Conservation (phyloP, 2,113 vertebrate genomes). For the Hydrochoerus hydrochaeris region DNA sequence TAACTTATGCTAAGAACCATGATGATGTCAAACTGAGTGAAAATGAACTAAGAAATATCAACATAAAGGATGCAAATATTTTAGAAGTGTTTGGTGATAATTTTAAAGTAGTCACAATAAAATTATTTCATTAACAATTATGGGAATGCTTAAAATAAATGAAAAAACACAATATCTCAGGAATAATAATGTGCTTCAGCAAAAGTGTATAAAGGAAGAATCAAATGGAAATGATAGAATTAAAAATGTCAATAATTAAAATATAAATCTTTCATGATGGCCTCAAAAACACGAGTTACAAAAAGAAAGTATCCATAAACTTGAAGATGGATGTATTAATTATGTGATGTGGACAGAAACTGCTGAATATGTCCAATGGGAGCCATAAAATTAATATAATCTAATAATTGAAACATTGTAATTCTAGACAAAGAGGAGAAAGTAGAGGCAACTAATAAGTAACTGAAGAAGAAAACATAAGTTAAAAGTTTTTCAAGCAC, state of each 20-base stretch:
- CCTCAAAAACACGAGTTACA: neutral
- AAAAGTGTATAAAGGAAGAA: neutral
- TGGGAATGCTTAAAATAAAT: neutral
- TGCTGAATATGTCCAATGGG: no score
- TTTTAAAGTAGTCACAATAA: neutral
- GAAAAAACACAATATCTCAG: neutral
- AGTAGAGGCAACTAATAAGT: neutral
- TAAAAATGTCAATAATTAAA: neutral
- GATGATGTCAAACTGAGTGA: neutral
- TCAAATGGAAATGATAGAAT: neutral
- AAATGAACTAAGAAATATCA: neutral
- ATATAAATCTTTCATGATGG: neutral
- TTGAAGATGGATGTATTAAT: neutral
- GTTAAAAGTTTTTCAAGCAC: neutral
- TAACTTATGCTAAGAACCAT: neutral
- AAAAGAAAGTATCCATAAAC: neutral
- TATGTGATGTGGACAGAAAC: neutral
- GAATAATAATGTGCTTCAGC: neutral
- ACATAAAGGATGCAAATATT: neutral
- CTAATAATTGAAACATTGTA: neutral
- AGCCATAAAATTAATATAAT: no score
- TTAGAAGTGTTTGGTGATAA: neutral
- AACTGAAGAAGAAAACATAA: neutral
- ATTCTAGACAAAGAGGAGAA: neutral
- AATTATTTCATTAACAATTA: neutral